Evolutionary conservation across 2,113 vertebrate genomes (phyloP).

Genomic region (Actenoides lindsayi): DNA sequence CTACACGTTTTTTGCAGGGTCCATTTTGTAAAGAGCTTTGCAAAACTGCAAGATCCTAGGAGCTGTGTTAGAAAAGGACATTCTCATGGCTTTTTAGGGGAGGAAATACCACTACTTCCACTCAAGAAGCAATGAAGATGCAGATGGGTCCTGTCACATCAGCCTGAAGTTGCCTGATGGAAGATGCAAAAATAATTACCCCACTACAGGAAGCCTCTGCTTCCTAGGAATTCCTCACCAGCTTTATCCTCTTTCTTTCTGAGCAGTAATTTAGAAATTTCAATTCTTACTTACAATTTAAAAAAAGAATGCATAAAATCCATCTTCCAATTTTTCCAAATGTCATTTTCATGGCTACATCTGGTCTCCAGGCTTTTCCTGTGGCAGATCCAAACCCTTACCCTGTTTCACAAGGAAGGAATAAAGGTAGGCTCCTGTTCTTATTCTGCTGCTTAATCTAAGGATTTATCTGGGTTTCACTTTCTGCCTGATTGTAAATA

Average conservation of each 20-base stretch:
- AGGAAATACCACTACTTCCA: not conserved
- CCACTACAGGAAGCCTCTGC: not conserved
- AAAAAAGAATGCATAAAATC: not conserved
- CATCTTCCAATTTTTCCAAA: not conserved
- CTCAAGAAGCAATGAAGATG: not conserved
- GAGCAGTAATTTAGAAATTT: not conserved
- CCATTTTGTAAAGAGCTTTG: not conserved
- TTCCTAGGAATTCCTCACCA: not conserved
- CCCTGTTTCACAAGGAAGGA: not conserved
- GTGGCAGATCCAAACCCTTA: not conserved
- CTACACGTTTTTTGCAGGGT: not conserved
- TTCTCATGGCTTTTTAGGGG: not conserved
- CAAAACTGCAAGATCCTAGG: not conserved
- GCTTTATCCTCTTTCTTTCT: not conserved
- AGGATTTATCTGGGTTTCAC: constrained; percentile 17
- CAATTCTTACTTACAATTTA: not conserved
- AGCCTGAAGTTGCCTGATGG: not conserved
- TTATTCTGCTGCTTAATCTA: not conserved
- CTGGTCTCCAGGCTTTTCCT: not conserved
- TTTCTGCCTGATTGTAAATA: not conserved
- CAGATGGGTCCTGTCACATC: not conserved
- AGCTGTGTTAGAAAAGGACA: not conserved
- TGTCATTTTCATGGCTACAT: not conserved
- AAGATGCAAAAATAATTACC: not conserved
- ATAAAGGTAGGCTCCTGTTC: not conserved